Base-by-base conservation (phyloP, 2,888 invertebrate species). In the Pedicia rivosa region DNA sequence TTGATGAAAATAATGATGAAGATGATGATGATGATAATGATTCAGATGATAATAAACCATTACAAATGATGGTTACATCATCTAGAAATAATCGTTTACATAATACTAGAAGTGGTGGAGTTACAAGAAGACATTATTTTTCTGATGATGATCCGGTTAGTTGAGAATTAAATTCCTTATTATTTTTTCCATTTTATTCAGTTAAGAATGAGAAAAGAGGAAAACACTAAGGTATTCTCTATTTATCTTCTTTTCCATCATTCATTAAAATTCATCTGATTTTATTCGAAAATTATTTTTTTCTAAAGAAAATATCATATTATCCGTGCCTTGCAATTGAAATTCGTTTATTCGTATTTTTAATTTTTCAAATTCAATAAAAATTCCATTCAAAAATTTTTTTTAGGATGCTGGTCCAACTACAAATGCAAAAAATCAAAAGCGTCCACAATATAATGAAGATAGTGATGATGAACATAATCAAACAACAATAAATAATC, bases 371-470 rank as follows among this genome's bases (percentile, higher is more conserved):
- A n/a, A n/a, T n/a, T n/a, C n/a, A n/a, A n/a, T n/a, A n/a, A n/a
- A n/a, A n/a, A n/a, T n/a, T n/a, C n/a, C n/a, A n/a, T n/a, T n/a
- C n/a, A n/a, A n/a, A n/a, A n/a, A n/a, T 19, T 20, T 15, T 35
- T 32, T 32, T 32, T 20, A 32, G 32, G 32, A 22, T 32, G 19
- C 32, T 5, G 32, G 32, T 7, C 32, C 32, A 20, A 32, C 19
- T 32, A 20, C 20, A 6, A 43, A 36, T 28, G 41, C 46, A 5
- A 54, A 66, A 10, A 59, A 57, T 40, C 54, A 57, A 26, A 68
- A 66, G 44, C 62, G 69, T 1, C 60, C 60, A 2, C 64, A 63
- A 8, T 72, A 72, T 58, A 71, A 72, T 60, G 73, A 73, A 54
- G 68, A 71, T 50, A 68, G 68, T 44, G 70, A 69, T 42, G 70